Conservation (phyloP, 2,113 vertebrate genomes). For the Nanorana parkeri region DNA sequence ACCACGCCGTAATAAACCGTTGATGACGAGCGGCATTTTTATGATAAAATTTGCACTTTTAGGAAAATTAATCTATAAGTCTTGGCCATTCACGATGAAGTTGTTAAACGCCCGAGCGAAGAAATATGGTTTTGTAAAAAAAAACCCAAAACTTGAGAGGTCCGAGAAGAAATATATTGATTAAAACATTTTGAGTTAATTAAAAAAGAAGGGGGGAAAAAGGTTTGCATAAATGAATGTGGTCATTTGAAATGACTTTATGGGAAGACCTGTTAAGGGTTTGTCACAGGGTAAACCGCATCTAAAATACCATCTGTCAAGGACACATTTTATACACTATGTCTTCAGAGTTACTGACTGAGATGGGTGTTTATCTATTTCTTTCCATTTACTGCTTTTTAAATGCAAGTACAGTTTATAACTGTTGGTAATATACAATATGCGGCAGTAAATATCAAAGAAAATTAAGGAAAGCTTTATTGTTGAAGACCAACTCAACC, state of each 20-base stretch:
- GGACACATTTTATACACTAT: neutral
- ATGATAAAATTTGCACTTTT: constrained; percentile 49
- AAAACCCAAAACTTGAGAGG: constrained; percentile 20
- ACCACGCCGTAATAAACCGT: constrained; percentile 15
- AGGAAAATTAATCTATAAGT: constrained; percentile 38
- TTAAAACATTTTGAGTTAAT: constrained; percentile 58
- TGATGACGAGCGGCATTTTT: constrained; percentile 40
- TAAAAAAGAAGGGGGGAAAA: constrained; percentile 44
- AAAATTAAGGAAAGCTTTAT: too few relatives aligned
- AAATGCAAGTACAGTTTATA: too few relatives aligned
- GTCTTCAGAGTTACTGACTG: neutral
- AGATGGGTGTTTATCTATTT: neutral
- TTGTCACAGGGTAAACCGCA: constrained; percentile 16
- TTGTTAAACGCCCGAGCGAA: constrained; percentile 43
- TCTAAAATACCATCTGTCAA: constrained; percentile 22
- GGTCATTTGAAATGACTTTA: constrained; percentile 32
- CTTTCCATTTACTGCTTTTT: too few relatives aligned
- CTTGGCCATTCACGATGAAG: constrained; percentile 16
- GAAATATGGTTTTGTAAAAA: constrained; percentile 40
- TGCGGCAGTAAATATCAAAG: too few relatives aligned
- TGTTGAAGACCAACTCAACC: too few relatives aligned
- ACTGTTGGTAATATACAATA: too few relatives aligned
- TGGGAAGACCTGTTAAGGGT: constrained; percentile 41
- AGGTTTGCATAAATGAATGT: constrained; percentile 50
- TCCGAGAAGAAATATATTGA: constrained; percentile 53